Evolutionary conservation across 1,140 invertebrate species (phyloP), one percentile per base, ranked within the genome.

Genomic region (Drosophila pseudoananassae): DNA sequence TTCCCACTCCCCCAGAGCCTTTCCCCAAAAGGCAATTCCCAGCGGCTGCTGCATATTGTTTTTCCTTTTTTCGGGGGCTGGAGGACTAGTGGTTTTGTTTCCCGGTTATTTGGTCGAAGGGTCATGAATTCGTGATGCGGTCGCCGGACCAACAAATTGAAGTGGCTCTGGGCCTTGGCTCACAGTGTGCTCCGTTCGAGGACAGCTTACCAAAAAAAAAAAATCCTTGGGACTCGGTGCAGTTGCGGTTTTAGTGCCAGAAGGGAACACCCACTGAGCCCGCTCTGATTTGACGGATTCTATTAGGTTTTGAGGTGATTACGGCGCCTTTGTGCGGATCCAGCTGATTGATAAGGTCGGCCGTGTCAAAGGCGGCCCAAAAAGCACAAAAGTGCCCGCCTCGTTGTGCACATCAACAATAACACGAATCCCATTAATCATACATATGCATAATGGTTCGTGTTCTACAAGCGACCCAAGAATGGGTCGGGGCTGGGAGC

Each of bases 381-480:
- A 40, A 12, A 46, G 40, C 47, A 68, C 25, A 71, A 71, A 68
- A 66, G 47, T 53, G 47, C 29, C 53, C 15, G 27, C 31, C 33
- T 45, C 43, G 58, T 52, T 60, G 45, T 46, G 79, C 66, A 73
- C 66, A 77, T 77, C 82, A 87, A 85, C 78, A 87, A 85, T 81
- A 85, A 85, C 82, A 87, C 79, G 82, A 74, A 85, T 75, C 82
- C 81, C 82, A 85, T 85, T 85, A 85, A 85, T 85, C 82, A 85
- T 85, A 87, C 68, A 78, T 76, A 87, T 85, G 80, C 80, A 84
- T 84, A 84, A 85, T 85, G 83, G 82, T 45, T 70, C 78, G 74
- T 85, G 82, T 85, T 74, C 36, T 69, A 84, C 61, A 75, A 69
- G 61, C 29, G 61, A 50, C 60, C 66, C 17, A 29, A 31, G 23